Percentiles rank a stretch among this genome's conserved stretches.
phyloP scores from a whole-genome alignment of 2,888 invertebrate species.

The Phytoseiulus persimilis region DNA sequence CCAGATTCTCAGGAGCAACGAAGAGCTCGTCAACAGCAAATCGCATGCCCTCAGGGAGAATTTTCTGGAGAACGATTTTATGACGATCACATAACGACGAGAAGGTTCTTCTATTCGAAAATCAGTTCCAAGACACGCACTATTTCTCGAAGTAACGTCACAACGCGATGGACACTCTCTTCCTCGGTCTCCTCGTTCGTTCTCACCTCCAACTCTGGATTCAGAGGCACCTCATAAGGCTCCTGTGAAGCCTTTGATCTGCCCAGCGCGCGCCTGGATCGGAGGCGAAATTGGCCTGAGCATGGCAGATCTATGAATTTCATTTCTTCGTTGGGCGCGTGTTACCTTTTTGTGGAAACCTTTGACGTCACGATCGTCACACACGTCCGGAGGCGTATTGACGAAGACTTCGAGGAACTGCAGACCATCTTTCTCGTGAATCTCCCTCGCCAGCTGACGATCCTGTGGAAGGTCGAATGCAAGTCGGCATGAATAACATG shows the following conservation, averaged over 20 bases:
- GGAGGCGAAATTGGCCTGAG: too few species aligned
- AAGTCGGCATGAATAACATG: too few species aligned
- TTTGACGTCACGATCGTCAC: slow-evolving; percentile 90
- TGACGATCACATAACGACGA: too few species aligned
- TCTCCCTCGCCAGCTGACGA: slow-evolving; percentile 75
- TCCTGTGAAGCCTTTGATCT: slow-evolving; percentile 68
- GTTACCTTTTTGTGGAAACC: slow-evolving; percentile 91
- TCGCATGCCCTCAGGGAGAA: slow-evolving; percentile 58
- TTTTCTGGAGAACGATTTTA: slow-evolving; percentile 57
- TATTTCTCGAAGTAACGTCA: slow-evolving; percentile 64
- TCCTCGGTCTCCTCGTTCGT: slow-evolving; percentile 72
- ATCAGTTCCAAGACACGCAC: too few species aligned
- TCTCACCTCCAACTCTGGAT: slow-evolving; percentile 74
- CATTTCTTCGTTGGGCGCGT: too few species aligned
- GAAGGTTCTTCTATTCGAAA: too few species aligned
- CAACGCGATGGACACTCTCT: slow-evolving; percentile 76
- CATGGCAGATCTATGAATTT: too few species aligned
- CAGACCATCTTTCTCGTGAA: slow-evolving; percentile 77
- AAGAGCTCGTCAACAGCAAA: slow-evolving; percentile 68
- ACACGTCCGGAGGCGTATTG: slow-evolving; percentile 86
- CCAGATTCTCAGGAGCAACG: slow-evolving; percentile 60
- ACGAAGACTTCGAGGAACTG: slow-evolving; percentile 91
- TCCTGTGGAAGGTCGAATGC: too few species aligned
- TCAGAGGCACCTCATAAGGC: slow-evolving; percentile 75
- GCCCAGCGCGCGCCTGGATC: slow-evolving; percentile 69